Evolutionary conservation across 2,113 vertebrate genomes (phyloP), one percentile per base, ranked within the genome.

Genomic region (Pogonocichla stellata): DNA sequence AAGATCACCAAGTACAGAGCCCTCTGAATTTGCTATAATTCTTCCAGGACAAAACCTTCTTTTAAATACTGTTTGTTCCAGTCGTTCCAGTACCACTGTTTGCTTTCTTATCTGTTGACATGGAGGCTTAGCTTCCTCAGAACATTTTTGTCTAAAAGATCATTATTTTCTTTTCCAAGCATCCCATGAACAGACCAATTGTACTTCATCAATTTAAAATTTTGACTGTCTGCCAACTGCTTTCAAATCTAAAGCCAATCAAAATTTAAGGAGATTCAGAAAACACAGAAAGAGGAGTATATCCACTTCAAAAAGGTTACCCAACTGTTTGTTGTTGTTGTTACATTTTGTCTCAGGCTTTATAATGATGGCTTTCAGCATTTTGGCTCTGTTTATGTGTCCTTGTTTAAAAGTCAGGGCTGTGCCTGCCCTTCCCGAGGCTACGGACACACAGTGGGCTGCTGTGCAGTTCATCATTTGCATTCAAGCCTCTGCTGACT

Each of bases 81-180:
- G 70, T 36, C 65, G 75, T 83, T 94, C 90, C 64, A 83, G 67
- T 83, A 82, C 78, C 54, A 80, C 85, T 83, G 50, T 90, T 96
- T 90, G 58, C 77, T 94, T 94, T 93, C 75, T 92, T 95, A 91
- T 90, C 80, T 93, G 73, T 92, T 95, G 88, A 92, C 74, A 81
- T 81, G 78, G 88, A 87, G 73, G 80, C 86, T 95, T 94, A 95
- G 90, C 93, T 96, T 96, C 93, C 95, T 89, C 66, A 43, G 80
- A 92, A 86, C 86, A 84, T 90, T 96, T 97, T 95, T 96, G 70
- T 95, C 88, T 97, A 72, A 84, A 88, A 88, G 72, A 94, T 90
- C 93, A 86, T 95, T 96, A 94, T 95, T 95, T 96, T 94, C 81
- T 89, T 96, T 95, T 90, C 85, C 75, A 96, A 86, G 86, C 7